Evolutionary conservation across 2,797 vertebrate species (phyloP), one percentile per base, ranked within the genome.

Genomic region (Xiphorhynchus erythropygius): DNA sequence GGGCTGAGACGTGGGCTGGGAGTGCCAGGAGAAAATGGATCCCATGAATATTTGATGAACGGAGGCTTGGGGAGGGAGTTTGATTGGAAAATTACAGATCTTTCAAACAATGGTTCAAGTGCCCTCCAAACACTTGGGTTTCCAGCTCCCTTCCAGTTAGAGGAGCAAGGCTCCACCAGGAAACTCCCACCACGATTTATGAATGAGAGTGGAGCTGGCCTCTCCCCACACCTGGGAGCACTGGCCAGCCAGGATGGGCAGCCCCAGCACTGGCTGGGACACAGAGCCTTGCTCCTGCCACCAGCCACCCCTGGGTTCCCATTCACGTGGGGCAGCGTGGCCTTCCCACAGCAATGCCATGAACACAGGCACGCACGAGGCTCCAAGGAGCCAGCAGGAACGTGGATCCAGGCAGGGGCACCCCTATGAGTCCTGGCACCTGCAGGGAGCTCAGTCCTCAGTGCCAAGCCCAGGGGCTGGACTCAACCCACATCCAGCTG

Each of bases 31-130:
- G 96, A 96, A 97, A 97, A 97, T 96, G 95, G 94, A 97, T 87
- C 89, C 96, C 89, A 94, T 96, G 95, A 97, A 97, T 97, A 97
- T 97, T 97, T 97, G 96, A 97, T 97, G 96, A 96, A 91, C 77
- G 4, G 93, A 93, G 94, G 95, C 92, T 95, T 33, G 35, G 89
- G 96, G 94, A 96, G 88, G 88, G 93, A 95, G 90, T 95, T 94
- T 94, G 93, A 95, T 95, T 95, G 96, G 96, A 95, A 97, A 97
- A 96, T 97, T 97, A 96, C 95, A 94, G 90, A 93, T 92, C 92
- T 95, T 93, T 94, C 94, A 93, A 94, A 96, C 94, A 95, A 94
- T 92, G 83, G 94, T 73, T 93, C 90, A 49, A 92, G 93, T 93
- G 93, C 92, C 92, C 94, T 90, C 90, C 93, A 93, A 90, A 89